Base-by-base conservation (phyloP, 2,113 vertebrate genomes). In the Lates calcarifer region DNA sequence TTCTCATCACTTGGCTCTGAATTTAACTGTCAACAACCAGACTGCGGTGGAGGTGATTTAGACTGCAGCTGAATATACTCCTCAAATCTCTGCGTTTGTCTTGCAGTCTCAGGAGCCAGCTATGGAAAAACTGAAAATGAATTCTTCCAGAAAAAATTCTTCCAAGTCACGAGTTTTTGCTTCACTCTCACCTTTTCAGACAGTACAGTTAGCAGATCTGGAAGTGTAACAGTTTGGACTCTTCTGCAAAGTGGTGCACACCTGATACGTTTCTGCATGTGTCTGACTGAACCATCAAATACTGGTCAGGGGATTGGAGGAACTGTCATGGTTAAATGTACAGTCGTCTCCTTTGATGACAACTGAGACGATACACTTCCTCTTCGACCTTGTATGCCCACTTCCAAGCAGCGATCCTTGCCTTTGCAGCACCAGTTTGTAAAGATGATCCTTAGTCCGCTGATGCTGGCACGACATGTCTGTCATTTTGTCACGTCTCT, bases 11-110 rank as follows among this genome's bases (percentile, higher is more conserved):
- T 95, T 80, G 73, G 83, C 75, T 90, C 81, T 90, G 94, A 92
- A 86, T 95, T 95, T 96, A 96, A 96, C 95, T 94, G 87, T 92
- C 73, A 74, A 78, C 69, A 86, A 90, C 80, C 87, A 90, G 90
- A 89, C 79, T 10, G 79, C 74, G 79, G 79, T 62, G 74, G 81
- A 79, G 74, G 77, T 78, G 60, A 74, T 85, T 85, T 87, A 75
- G 66, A 77, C 69, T 85, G 83, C 87, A 90, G 87, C 82, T 62
- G 80, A 88, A 83, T 45, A 77, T 79, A 72, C 87, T 89, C 68
- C 61, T 85, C 49, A 64, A 55, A 65, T 74, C 75, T 77, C 85
- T 14, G 31, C 22, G 14, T 76, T 86, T 47, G 57, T 83, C 62
- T 79, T 79, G 76, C 57, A 88, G 75, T 81, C 55, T 80, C 31